phyloP scores from a whole-genome alignment of 2,113 vertebrate genomes.

The Fregetta grallaria region DNA sequence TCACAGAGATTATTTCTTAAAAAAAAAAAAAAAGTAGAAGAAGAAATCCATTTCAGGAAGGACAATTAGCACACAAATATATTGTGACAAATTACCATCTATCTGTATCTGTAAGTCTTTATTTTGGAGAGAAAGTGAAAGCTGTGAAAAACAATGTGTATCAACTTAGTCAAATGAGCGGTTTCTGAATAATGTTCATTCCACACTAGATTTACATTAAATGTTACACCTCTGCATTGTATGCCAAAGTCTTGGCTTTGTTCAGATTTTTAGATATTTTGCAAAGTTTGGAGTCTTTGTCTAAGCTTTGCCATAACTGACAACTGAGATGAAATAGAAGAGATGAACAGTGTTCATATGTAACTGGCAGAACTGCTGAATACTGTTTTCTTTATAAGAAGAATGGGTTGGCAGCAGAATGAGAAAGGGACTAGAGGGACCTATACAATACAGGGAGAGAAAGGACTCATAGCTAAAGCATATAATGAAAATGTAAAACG shows the following conservation, averaged over 20 bases:
- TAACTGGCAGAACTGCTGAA: not conserved
- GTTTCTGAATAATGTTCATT: not conserved
- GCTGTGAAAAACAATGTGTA: not conserved
- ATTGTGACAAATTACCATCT: not conserved
- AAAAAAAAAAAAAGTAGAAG: not conserved
- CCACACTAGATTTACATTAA: not conserved
- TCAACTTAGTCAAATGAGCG: not conserved
- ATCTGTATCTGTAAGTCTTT: not conserved
- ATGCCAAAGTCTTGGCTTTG: not conserved
- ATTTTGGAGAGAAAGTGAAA: not conserved
- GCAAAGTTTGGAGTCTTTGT: slow-evolving; percentile 6
- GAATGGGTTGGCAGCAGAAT: not conserved
- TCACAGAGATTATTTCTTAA: not conserved
- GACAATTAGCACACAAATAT: not conserved
- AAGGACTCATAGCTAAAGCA: not conserved
- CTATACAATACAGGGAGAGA: not conserved
- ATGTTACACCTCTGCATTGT: not conserved
- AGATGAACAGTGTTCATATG: not conserved
- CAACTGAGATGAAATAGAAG: not conserved
- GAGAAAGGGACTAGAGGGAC: not conserved
- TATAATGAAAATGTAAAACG: not conserved
- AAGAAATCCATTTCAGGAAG: not conserved
- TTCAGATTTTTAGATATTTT: slow-evolving; percentile 18
- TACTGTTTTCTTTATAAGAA: not conserved
- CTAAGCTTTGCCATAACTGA: not conserved